Conservation (phyloP, 2,113 vertebrate species). For the Parus major region DNA sequence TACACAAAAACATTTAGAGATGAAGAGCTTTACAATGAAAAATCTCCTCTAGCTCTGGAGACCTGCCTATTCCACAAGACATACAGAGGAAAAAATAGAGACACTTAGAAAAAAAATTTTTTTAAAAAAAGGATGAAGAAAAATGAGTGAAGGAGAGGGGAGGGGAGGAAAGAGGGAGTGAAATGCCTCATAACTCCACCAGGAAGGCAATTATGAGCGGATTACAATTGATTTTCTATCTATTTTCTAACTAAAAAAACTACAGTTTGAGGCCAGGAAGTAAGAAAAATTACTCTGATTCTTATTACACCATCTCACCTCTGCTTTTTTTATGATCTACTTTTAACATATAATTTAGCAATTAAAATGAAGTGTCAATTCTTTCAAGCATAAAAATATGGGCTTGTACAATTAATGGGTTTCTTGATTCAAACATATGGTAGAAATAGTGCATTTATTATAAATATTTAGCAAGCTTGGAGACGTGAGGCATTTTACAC, state of each 20-base stretch:
- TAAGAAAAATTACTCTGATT: background rate
- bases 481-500: constrained; percentile 9
- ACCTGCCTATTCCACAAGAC: background rate
- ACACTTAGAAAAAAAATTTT: background rate
- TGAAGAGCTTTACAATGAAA: background rate
- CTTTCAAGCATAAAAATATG: background rate
- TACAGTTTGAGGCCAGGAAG: background rate
- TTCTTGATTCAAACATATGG: constrained; percentile 11
- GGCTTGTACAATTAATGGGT: background rate
- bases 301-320: background rate
- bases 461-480: constrained; percentile 21
- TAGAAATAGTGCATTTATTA: background rate
- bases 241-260: constrained; percentile 12
- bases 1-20: background rate
- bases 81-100: background rate
- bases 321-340: background rate
- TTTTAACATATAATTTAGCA: background rate
- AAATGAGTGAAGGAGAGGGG: fast-evolving
- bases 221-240: constrained; percentile 41
- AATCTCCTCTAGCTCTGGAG: background rate
- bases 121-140: background rate
- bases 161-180: background rate
- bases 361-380: background rate
- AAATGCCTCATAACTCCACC: background rate
- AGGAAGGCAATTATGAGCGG: constrained; percentile 7